phyloP scores from a whole-genome alignment of 2,113 vertebrate species.

The Stictonetta naevosa region DNA sequence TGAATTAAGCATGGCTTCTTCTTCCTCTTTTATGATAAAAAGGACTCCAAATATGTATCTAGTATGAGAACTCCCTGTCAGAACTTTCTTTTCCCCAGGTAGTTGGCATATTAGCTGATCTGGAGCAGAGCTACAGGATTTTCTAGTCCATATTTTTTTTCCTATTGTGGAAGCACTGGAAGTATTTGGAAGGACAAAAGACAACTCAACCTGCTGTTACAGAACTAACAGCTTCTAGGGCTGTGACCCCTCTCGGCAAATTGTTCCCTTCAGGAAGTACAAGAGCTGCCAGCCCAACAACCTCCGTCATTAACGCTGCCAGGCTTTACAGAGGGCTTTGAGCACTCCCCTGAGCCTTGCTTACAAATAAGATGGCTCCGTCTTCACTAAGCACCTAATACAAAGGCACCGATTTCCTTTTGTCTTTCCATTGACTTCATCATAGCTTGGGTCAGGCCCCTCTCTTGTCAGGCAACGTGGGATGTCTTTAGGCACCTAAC shows the following conservation, averaged over 20 bases:
- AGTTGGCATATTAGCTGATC: not conserved
- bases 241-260: not conserved
- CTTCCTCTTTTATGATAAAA: not conserved
- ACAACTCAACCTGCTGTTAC: not conserved
- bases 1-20: not conserved
- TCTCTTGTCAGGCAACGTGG: not conserved
- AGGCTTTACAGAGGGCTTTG: not conserved
- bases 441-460: not conserved
- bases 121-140: not conserved
- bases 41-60: not conserved
- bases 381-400: not conserved
- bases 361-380: accelerated
- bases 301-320: not conserved
- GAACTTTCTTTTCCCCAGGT: not conserved
- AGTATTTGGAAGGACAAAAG: not conserved
- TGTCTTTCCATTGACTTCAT: not conserved
- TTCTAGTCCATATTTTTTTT: not conserved
- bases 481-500: not conserved
- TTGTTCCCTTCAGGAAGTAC: not conserved
- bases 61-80: not conserved
- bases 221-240: not conserved
- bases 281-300: not conserved
- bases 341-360: not conserved
- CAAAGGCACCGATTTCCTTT: not conserved
- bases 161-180: not conserved